phyloP scores from a whole-genome alignment of 2,113 vertebrate species.

The Chaetodon trifascialis region DNA sequence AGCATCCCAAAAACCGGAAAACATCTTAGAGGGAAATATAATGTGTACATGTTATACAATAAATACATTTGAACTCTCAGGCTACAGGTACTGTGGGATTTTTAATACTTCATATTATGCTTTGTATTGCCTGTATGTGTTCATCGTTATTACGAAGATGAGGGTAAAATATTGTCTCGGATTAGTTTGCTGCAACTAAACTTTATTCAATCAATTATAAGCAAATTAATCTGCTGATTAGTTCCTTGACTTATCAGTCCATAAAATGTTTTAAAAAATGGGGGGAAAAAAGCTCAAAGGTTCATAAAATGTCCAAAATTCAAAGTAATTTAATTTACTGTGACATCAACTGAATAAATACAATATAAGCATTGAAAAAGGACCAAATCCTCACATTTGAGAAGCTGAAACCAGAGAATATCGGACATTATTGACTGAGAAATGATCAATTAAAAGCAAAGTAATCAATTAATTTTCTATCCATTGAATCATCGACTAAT shows the following conservation, averaged over 20 bases:
- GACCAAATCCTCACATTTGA: not conserved
- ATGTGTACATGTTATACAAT: too few species aligned
- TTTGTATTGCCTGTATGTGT: not conserved
- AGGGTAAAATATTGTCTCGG: too few species aligned
- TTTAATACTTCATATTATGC: too few species aligned
- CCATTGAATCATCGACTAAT: too few species aligned
- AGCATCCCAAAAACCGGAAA: not conserved
- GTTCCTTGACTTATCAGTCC: not conserved
- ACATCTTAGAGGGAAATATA: too few species aligned
- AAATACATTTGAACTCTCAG: too few species aligned
- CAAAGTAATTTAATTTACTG: not conserved
- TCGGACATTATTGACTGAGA: not conserved
- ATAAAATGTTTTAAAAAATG: not conserved
- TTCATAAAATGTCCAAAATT: not conserved
- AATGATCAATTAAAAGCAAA: not conserved
- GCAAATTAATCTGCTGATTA: not conserved
- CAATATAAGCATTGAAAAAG: not conserved
- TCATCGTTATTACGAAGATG: not conserved
- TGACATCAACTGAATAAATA: not conserved
- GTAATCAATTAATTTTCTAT: not conserved
- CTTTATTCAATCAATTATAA: not conserved
- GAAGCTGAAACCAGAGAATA: not conserved
- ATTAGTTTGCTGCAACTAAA: not conserved
- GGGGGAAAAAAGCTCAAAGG: not conserved
- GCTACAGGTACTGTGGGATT: too few species aligned